Evolutionary conservation across 2,888 invertebrate species (phyloP).

Genomic region (Epinotia bilunana): DNA sequence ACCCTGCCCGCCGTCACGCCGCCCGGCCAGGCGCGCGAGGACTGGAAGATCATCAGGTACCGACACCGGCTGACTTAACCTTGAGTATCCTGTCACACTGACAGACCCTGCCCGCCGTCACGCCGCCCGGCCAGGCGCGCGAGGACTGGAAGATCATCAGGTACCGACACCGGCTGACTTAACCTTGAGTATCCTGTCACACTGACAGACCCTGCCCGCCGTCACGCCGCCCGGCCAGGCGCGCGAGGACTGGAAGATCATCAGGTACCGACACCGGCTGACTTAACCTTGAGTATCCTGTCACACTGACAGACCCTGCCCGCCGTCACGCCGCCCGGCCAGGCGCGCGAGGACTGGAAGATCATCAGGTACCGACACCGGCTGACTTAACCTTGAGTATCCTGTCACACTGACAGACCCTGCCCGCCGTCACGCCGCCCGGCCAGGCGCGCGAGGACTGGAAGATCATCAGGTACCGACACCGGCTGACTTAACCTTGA

Average conservation of each 20-base stretch:
- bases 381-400: not conserved
- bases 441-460: conserved; percentile 98
- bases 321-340: conserved; percentile 95
- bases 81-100: too few relatives aligned
- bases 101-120: conserved; percentile 92
- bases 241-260: conserved; percentile 99
- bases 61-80: not conserved
- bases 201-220: conserved; percentile 93
- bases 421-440: conserved; percentile 94
- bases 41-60: conserved; percentile 96
- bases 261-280: conserved; percentile 79
- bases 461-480: conserved; percentile 92
- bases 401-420: too few relatives aligned
- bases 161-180: conserved; percentile 53
- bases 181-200: too few relatives aligned
- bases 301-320: conserved; percentile 93
- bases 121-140: conserved; percentile 96
- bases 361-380: conserved; percentile 88
- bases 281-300: too few relatives aligned
- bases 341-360: conserved; percentile 99
- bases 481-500: not conserved
- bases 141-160: conserved; percentile 99
- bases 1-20: conserved; percentile 94
- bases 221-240: conserved; percentile 97
- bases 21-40: conserved; percentile 96